phyloP scores from a whole-genome alignment of 1,140 invertebrate species.

The Drosophila bipectinata region DNA sequence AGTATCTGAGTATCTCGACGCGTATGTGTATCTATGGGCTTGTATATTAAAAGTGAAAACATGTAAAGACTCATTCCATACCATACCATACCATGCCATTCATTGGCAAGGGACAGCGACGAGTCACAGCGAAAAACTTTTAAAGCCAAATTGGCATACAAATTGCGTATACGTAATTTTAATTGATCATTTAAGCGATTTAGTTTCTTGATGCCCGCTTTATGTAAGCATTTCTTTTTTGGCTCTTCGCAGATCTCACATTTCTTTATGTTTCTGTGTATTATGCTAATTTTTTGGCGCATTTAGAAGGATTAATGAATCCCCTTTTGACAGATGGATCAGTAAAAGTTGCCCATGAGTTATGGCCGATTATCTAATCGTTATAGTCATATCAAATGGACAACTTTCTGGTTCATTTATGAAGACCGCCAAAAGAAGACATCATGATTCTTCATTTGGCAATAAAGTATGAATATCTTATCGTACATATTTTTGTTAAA shows the following conservation, averaged over 20 bases:
- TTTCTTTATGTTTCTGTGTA: conserved; percentile 1
- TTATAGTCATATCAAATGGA: neutral
- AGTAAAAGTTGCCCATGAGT: conserved; percentile 44
- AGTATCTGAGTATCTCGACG: conserved; percentile 5
- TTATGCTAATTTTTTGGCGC: conserved; percentile 53
- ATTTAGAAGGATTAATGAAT: conserved; percentile 59
- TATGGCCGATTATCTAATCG: conserved; percentile 41
- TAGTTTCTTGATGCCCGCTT: conserved; percentile 51
- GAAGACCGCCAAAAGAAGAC: neutral
- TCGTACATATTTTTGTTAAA: neutral
- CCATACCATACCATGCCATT: conserved; percentile 39
- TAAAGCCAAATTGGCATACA: conserved; percentile 60
- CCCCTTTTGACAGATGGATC: conserved; percentile 19
- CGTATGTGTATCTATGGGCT: conserved; percentile 28
- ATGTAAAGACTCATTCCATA: conserved; percentile 48
- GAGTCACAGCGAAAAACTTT: conserved; percentile 21
- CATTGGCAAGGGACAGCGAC: conserved; percentile 32
- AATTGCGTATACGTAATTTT: conserved; percentile 73
- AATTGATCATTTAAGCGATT: conserved; percentile 72
- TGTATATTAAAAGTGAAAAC: conserved; percentile 79
- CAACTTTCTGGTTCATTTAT: conserved; percentile 19
- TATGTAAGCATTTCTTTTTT: conserved; percentile 49
- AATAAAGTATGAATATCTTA: neutral
- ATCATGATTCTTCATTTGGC: neutral
- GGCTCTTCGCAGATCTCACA: conserved; percentile 22